Evolutionary conservation across 2,888 invertebrate genomes (phyloP), one percentile per base, ranked within the genome.

Genomic region (Orthosia cruda): DNA sequence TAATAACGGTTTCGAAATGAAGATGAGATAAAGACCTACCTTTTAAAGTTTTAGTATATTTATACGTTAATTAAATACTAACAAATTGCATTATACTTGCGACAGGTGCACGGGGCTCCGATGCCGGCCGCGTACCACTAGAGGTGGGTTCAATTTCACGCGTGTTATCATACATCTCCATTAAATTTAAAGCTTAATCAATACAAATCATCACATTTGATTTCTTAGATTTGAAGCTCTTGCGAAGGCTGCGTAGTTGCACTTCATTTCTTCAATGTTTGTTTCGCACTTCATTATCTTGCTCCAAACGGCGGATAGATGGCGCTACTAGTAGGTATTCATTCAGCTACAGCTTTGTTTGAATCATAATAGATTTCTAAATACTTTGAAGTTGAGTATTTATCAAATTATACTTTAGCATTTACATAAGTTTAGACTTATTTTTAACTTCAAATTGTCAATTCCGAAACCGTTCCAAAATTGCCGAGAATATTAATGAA

Each of bases 81-180:
- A 79, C 49, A 62, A 63, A 7, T 54, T 71, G 49, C 45, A 20
- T 81, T 82, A 18, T 55, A 63, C n/a, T 77, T 83, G 79, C 61
- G 79, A 74, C 80, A 83, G 78, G 79, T 83, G 78, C 52, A 71
- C 75, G 52, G 73, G 73, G 68, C 74, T 70, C 79, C 76, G 73
- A 76, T 86, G 80, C 76, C 65, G 72, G 79, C 69, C 67, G 74
- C 68, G 58, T 65, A 58, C 64, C n/a, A 58, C 64, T 85, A 81
- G 64, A 81, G 72, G 77, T 80, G 76, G 75, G 86, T 88, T 69
- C 50, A 81, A 87, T 87, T 86, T 84, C 71, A 86, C 75, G 77
- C 18, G 2, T 57, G 57, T 15, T 2, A 61, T 32, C 18, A 40
- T 26, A 15, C 12, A 70, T 15, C 18, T 71, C 47, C 23, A 1